Evolutionary conservation across 2,797 vertebrate genomes (phyloP).

Genomic region (Hippocampus kuda): DNA sequence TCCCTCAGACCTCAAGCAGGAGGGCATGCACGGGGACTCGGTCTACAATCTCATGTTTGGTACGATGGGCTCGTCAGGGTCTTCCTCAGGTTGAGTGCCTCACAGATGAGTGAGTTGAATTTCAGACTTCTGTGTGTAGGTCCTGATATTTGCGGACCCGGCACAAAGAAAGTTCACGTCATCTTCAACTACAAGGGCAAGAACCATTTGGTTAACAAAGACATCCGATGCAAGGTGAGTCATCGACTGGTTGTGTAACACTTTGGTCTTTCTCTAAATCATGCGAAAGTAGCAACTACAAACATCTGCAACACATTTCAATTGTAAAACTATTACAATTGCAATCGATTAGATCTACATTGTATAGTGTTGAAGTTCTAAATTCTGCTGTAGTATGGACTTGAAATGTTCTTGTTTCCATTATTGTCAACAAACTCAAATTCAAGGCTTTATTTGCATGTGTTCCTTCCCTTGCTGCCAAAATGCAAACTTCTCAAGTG

Average conservation of each 20-base stretch:
- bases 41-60: slow-evolving; percentile 78
- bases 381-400: too few species aligned
- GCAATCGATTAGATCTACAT: too few species aligned
- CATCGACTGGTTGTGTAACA: background rate
- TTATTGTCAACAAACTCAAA: too few species aligned
- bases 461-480: too few species aligned
- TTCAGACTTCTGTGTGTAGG: slow-evolving; percentile 49
- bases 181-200: slow-evolving; percentile 83
- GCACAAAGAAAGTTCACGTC: slow-evolving; percentile 81
- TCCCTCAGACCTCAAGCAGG: slow-evolving; percentile 69
- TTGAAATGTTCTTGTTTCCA: too few species aligned
- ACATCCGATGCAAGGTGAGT: slow-evolving; percentile 77
- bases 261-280: background rate
- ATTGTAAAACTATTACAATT: too few species aligned
- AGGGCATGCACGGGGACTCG: slow-evolving; percentile 72
- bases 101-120: background rate
- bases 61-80: slow-evolving; percentile 34
- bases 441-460: too few species aligned
- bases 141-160: slow-evolving; percentile 82
- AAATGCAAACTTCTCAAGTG: too few species aligned
- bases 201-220: slow-evolving; percentile 79
- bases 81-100: background rate
- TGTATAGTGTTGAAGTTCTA: too few species aligned
- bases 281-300: background rate
- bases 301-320: too few species aligned